phyloP scores from a whole-genome alignment of 2,888 invertebrate species.

The Ceriagrion tenellum region DNA sequence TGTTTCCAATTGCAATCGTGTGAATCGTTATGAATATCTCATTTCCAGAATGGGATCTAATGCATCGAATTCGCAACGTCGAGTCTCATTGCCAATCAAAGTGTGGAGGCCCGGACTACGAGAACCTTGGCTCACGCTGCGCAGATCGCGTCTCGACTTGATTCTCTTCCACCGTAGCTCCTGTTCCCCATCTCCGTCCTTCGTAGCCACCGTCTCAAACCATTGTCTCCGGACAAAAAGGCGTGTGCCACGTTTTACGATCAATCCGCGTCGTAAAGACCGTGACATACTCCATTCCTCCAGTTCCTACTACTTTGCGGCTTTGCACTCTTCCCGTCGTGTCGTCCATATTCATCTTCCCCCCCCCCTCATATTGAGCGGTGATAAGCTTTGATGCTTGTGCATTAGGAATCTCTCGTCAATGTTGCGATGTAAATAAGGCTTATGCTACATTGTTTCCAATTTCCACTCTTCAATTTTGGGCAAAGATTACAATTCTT shows the following conservation, averaged over 20 bases:
- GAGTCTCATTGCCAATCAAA: neutral
- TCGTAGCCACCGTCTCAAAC: neutral
- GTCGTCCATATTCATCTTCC: too few relatives aligned
- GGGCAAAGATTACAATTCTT: too few relatives aligned
- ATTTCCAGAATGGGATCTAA: neutral
- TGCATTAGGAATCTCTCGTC: too few relatives aligned
- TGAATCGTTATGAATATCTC: neutral
- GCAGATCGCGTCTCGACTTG: neutral
- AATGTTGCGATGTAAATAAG: too few relatives aligned
- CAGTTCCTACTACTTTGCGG: neutral
- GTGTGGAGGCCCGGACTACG: neutral
- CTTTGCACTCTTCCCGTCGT: neutral
- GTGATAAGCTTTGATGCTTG: too few relatives aligned
- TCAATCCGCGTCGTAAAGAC: slow-evolving; percentile 15
- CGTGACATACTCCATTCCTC: neutral
- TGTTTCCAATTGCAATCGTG: neutral
- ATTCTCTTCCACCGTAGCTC: neutral
- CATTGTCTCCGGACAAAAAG: neutral
- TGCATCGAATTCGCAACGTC: neutral
- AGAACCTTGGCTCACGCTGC: neutral
- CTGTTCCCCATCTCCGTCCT: neutral
- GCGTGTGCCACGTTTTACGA: neutral
- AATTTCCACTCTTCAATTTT: too few relatives aligned
- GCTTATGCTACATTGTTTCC: too few relatives aligned
- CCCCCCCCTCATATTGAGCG: too few relatives aligned